A percentile compares a stretch with the other conserved stretches of the same genome.
Evolutionary conservation across 2,797 vertebrate species (phyloP).

Genomic region (Phaenicophaeus curvirostris): DNA sequence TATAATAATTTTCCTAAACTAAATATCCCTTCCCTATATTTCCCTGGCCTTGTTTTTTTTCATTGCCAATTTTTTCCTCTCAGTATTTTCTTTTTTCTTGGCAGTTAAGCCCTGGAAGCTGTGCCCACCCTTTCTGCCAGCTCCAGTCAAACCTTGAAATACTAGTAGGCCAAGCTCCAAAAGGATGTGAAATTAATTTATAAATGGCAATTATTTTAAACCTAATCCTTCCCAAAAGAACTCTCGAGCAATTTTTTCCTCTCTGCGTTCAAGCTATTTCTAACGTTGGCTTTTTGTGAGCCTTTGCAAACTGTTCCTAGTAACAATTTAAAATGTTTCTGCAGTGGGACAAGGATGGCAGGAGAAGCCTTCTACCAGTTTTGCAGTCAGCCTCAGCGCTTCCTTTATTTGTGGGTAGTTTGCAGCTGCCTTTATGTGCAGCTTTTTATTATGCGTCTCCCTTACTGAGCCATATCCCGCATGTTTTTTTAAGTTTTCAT

Average conservation of each 20-base stretch:
- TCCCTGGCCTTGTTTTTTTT: not conserved
- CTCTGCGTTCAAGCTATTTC: constrained; percentile 6
- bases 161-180: constrained; percentile 60
- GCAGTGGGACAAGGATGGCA: not conserved
- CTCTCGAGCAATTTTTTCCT: constrained; percentile 44
- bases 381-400: not conserved
- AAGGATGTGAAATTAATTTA: constrained; percentile 68
- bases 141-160: constrained; percentile 49
- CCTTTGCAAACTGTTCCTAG: not conserved
- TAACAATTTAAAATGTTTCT: not conserved
- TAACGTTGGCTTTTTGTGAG: not conserved
- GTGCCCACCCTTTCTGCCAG: constrained; percentile 42
- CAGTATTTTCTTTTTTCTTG: constrained; percentile 63
- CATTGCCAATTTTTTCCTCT: constrained; percentile 12
- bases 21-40: constrained; percentile 32
- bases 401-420: not conserved
- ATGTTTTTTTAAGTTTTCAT: not conserved
- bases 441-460: not conserved
- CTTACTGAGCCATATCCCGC: not conserved
- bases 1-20: constrained; percentile 48
- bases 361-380: not conserved
- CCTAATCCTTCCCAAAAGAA: constrained; percentile 51
- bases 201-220: constrained; percentile 61
- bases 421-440: not conserved
- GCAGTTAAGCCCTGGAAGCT: constrained; percentile 43